Percentiles rank a stretch among this genome's conserved stretches.
Evolutionary conservation across 2,797 vertebrate genomes (phyloP).

Genomic region (Petrocephalus sullivani): DNA sequence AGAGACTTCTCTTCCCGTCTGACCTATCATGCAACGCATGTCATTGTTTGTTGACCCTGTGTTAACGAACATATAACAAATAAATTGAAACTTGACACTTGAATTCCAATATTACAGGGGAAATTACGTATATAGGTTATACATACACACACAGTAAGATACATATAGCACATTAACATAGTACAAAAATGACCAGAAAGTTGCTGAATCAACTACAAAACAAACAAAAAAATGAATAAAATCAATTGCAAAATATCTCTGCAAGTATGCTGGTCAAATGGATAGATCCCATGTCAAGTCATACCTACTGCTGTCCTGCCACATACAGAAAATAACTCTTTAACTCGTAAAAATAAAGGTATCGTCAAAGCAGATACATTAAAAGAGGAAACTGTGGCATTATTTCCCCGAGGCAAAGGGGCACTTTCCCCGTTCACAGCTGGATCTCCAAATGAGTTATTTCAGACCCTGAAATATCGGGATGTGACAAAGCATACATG

Average conservation of each 20-base stretch:
- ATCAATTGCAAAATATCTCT: neutral
- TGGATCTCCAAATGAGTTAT: neutral
- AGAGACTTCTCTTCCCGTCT: too few relatives aligned
- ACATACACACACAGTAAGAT: too few relatives aligned
- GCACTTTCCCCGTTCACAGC: neutral
- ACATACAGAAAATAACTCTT: neutral
- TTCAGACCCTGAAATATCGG: slow-evolving; percentile 4
- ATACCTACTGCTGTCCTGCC: neutral
- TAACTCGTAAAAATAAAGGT: neutral
- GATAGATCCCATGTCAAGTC: neutral
- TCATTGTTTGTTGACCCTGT: too few relatives aligned
- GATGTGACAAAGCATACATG: slow-evolving; percentile 23
- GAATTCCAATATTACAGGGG: neutral
- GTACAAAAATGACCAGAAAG: neutral
- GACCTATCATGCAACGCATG: too few relatives aligned
- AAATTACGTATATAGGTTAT: neutral
- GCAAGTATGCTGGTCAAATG: neutral
- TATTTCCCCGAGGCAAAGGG: neutral
- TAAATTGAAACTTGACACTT: too few relatives aligned
- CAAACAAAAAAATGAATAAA: neutral
- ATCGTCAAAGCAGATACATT: neutral
- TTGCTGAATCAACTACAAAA: neutral
- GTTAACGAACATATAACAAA: too few relatives aligned
- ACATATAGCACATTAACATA: too few relatives aligned
- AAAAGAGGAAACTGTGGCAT: neutral